Evolutionary conservation across 2,888 invertebrate species (phyloP), one percentile per base, ranked within the genome.

Genomic region (Phortica magna): DNA sequence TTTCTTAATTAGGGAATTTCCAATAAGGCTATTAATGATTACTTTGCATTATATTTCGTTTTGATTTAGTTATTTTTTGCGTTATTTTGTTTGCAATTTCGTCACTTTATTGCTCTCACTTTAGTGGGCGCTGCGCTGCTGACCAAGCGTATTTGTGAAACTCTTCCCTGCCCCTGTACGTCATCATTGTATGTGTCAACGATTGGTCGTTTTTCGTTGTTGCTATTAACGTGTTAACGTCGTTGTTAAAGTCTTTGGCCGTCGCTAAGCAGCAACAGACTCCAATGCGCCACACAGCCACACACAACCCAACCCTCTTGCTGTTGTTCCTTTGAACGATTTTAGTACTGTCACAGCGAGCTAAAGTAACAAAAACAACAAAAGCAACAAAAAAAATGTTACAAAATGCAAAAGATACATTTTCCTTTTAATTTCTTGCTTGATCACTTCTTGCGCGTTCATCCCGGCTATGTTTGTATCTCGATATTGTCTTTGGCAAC

Each of bases 381-480:
- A 7, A n/a, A n/a, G n/a, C n/a, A n/a, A n/a, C n/a, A n/a, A n/a
- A 65, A 10, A 65, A 65, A 39, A 65, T 65, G 10, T 53, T 53
- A 59, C 42, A n/a, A 73, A 73, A 73, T 59, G 72, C 57, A 73
- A 73, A 73, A 73, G 72, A 73, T 73, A 39, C n/a, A 70, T 73
- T 39, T 65, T 65, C 65, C 59, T 14, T 42, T 68, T 43, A 68
- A 68, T 73, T 73, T 73, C 72, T 73, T 57, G 57, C 59, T 57
- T 55, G 74, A 75, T 75, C 67, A 67, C 57, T 75, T 59, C 7
- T 59, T 55, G 22, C 65, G 53, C 65, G 57, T 57, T 57, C 68
- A 55, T 75, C 39, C 57, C 17, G 41, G 19, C n/a, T n/a, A 31
- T 4, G 14, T 41, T 17, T 53, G 22, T 22, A 19, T 61, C 61